Base-by-base conservation (phyloP, 2,797 vertebrate genomes). In the Sebastes matsubarae region DNA sequence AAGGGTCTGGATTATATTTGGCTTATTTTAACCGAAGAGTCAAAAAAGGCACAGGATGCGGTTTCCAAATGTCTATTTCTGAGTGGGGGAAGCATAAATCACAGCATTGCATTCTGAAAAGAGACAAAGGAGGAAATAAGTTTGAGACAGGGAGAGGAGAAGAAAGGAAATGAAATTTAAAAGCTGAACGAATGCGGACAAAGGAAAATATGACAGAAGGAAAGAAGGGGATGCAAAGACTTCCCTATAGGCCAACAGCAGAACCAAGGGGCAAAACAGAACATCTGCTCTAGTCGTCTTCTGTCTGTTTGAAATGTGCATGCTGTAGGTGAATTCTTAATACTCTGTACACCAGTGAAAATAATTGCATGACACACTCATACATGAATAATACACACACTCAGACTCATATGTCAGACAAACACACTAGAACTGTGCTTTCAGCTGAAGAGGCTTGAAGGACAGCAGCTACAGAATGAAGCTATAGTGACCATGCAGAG, bases 81-180 rank as follows among this genome's bases (percentile, higher is more conserved):
- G 42, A 73, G 38, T 13, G 68, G 22, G 24, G 34, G 42, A 67
- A 58, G 30, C 50, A 68, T 72, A 73, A 72, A 80, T 80, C 64
- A 55, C 55, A 29, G 66, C 25, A 79, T 75, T 71, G 34, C 58
- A 72, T 67, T 83, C 13, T 36, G 54, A 89, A 70, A 76, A 77
- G 72, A 77, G 34, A 76, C 63, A 77, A 61, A 46, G n/a, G 46
- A n/a, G 12, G 16, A 74, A 54, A 71, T 50, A 73, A 2, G 38
- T 82, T 71, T 72, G 30, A 59, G 22, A 58, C 58, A 18, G 13
- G 16, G 18, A 32, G 46, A 25, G 5, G 8, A 14, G 16, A 25
- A 71, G 8, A 81, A 64, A 64, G 20, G 18, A 38, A 24, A 70
- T 59, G 0, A 8, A 32, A 72, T 61, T 57, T 54, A 18, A 59